Percentiles rank a stretch among this genome's conserved stretches.
Evolutionary conservation across 2,113 vertebrate species (phyloP).

Genomic region (Plecturocebus donacophilus): DNA sequence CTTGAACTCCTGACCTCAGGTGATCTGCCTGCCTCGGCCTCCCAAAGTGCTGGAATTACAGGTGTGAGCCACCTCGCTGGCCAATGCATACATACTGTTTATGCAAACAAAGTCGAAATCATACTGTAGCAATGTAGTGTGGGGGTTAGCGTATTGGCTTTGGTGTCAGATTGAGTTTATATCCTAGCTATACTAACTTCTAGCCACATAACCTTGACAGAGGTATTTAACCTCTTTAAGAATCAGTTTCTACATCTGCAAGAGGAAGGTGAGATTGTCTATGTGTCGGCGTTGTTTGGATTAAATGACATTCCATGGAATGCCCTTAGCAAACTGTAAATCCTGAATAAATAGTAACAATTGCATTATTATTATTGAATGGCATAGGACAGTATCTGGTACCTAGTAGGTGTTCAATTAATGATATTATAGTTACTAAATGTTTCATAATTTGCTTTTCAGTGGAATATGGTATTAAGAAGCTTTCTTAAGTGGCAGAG

Average conservation of each 20-base stretch:
- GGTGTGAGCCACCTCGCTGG: no score
- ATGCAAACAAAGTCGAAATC: not conserved
- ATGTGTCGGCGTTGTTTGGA: not conserved
- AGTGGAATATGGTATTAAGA: not conserved
- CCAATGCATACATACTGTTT: not conserved
- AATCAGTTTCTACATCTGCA: not conserved
- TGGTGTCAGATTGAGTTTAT: not conserved
- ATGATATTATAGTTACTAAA: not conserved
- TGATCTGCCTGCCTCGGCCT: no score
- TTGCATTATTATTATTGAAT: not conserved
- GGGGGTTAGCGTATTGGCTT: not conserved
- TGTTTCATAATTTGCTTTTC: not conserved
- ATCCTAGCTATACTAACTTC: not conserved
- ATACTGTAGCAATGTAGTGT: rapidly evolving
- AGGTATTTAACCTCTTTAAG: not conserved
- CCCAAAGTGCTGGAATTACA: no score
- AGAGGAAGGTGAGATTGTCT: not conserved
- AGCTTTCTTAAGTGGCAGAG: not conserved
- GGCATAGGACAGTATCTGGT: not conserved
- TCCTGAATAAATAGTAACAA: not conserved
- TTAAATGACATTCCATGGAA: not conserved
- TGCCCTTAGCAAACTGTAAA: not conserved
- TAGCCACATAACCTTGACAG: not conserved
- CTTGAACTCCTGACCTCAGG: no score
- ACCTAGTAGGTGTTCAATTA: not conserved